Evolutionary conservation across 2,113 vertebrate species (phyloP), one percentile per base, ranked within the genome.

Genomic region (Menidia beryllina): DNA sequence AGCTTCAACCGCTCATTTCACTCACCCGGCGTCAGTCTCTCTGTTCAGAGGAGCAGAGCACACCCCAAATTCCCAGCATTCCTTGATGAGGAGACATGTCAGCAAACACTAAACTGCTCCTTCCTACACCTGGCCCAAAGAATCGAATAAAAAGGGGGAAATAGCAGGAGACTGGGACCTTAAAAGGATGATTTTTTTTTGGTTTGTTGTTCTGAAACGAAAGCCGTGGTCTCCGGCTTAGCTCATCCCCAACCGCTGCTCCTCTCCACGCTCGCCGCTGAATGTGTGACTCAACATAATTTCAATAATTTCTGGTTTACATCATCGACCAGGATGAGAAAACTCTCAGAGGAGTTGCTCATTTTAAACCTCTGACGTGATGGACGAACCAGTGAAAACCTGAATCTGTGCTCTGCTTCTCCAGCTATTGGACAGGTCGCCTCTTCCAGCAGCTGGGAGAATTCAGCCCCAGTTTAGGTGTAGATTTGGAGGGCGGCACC

Each of bases 41-140:
- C 69, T 41, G 43, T 45, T 69, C 61, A 53, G 20, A 69, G 47
- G 61, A 47, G 72, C 5, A 10, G 45, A 11, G 53, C 53, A 69
- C 47, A 58, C 63, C 61, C 7, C 4, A 25, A 66, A 84, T 88
- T 86, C 84, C 69, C 72, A n/a, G 61, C 84, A 89, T 87, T 73
- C 69, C 55, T 65, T 2, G 0, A 50, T 47, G 7, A 50, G 77
- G 57, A 79, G 48, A 63, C 49, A 72, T 20, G 30, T 6, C 14
- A 56, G 65, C 73, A 59, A 38, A 75, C 82, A 78, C 26, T 55
- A 68, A 34, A 41, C 27, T 14, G 27, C 52, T 67, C 17, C 52
- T 54, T 53, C 3, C 45, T 63, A 66, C 82, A 81, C 43, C 39
- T 52, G n/a, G 74, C 66, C 39, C 25, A 17, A 6, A 57, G 61